These are phyloP conservation scores for Tipula vernalis DNA, from an alignment of 2,888 invertebrate species.

Conservation along the genomic window DNA sequence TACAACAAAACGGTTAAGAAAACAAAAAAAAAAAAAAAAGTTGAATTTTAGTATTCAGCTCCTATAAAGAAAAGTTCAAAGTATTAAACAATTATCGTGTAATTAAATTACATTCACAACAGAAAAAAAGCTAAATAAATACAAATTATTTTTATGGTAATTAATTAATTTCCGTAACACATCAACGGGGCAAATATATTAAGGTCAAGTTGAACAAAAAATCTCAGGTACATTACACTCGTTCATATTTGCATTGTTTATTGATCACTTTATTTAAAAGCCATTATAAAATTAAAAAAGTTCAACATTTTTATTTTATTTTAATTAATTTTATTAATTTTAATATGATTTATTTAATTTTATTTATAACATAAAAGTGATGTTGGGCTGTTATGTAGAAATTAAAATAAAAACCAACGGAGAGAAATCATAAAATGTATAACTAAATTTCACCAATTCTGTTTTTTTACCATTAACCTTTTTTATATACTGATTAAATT, in stretches of 20 bases:
- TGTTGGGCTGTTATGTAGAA: neutral
- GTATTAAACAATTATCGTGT: neutral
- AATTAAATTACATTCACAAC: neutral
- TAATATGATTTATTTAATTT: neutral
- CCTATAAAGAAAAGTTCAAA: neutral
- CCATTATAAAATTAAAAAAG: too few species aligned
- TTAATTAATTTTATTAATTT: neutral
- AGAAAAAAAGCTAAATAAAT: neutral
- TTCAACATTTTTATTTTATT: neutral
- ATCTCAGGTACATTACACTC: neutral
- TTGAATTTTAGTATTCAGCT: neutral
- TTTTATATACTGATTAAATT: neutral
- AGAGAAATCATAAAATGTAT: neutral
- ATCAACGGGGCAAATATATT: neutral
- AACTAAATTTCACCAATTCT: neutral
- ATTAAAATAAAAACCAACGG: neutral
- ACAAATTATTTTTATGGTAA: neutral
- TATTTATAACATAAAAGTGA: neutral
- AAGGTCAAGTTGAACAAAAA: neutral
- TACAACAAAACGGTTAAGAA: neutral
- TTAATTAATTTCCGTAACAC: neutral
- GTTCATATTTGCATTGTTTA: neutral
- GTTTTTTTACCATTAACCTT: neutral
- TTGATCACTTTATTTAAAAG: neutral
- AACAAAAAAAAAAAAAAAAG: neutral